A percentile compares a stretch with the other conserved stretches of the same genome.
These are phyloP conservation scores for Pristionchus mayeri DNA, from an alignment of 2,888 invertebrate species.

Conservation along the genomic window DNA sequence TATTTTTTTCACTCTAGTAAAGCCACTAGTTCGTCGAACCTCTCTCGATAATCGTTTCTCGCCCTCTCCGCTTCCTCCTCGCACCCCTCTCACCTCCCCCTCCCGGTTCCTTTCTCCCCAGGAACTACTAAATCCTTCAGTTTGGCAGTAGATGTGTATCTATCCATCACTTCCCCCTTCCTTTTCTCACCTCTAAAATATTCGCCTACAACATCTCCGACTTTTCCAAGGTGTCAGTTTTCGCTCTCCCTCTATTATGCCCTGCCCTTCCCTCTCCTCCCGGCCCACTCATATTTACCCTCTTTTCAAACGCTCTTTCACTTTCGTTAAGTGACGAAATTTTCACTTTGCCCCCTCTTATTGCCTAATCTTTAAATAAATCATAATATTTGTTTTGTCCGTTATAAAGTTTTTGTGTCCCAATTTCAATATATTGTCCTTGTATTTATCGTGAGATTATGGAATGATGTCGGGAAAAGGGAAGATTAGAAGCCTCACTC, in stretches of 20 bases:
- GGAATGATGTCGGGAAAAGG: no score
- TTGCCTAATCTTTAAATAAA: background rate
- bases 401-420: slow-evolving; percentile 6
- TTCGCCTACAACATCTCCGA: background rate
- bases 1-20: background rate
- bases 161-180: background rate
- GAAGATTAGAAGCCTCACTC: background rate
- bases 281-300: background rate
- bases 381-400: background rate
- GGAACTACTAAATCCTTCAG: background rate
- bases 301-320: background rate
- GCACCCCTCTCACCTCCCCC: background rate
- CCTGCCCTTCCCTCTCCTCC: slow-evolving; percentile 13
- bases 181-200: background rate
- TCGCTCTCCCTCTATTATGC: background rate
- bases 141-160: background rate
- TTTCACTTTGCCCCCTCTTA: background rate
- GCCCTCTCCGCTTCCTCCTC: background rate
- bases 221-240: background rate
- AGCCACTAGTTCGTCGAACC: background rate
- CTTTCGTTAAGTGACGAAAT: slow-evolving; percentile 25
- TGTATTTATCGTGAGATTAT: no score
- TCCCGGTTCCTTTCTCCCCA: background rate
- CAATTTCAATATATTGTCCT: background rate
- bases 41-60: slow-evolving; percentile 21